Evolutionary conservation across 2,113 vertebrate species (phyloP), one percentile per base, ranked within the genome.

Genomic region (Puntigrus tetrazona): DNA sequence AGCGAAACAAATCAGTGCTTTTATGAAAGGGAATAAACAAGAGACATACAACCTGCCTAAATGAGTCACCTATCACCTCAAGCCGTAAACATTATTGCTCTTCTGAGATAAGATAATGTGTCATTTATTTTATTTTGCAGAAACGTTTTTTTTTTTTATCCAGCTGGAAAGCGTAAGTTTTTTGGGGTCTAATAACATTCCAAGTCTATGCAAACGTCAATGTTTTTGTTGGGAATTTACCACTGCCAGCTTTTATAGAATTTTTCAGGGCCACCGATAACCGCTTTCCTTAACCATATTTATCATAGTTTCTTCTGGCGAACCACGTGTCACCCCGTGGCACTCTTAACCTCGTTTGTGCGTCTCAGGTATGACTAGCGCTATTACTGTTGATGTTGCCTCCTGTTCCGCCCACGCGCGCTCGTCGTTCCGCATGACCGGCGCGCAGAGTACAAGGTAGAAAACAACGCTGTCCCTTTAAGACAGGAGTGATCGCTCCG

Each of bases 401-500:
- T 67, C 41, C 25, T 14, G 79, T 52, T 79, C 78, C 86, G 83
- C 86, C 83, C 43, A 84, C 18, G 27, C 7, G 20, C 34, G 43
- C 31, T 27, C 74, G 25, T 50, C 61, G 63, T 81, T 69, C 79
- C 79, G 61, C 79, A 70, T 81, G 63, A 81, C 79, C 63, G 20
- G 63, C 43, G 63, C 63, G 29, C 63, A 69, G 79, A 69, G 9
- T 67, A 18, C 43, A 31, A 34, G 79, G 18, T 34, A 69, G 79
- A 70, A 83, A 83, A 78, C 74, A 74, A 47, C 76, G 61, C 87
- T 81, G 82, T 65, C 79, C 82, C 90, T 91, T 88, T 89, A 88
- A 88, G 86, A 84, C 25, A 7, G 27, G 70, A 76, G 45, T 86
- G 76, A 86, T 74, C 50, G 34, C 55, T 34, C 25, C 27, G 14